These are phyloP conservation scores for Chelon auratus DNA, from an alignment of 2,797 vertebrate species.

Conservation along the genomic window DNA sequence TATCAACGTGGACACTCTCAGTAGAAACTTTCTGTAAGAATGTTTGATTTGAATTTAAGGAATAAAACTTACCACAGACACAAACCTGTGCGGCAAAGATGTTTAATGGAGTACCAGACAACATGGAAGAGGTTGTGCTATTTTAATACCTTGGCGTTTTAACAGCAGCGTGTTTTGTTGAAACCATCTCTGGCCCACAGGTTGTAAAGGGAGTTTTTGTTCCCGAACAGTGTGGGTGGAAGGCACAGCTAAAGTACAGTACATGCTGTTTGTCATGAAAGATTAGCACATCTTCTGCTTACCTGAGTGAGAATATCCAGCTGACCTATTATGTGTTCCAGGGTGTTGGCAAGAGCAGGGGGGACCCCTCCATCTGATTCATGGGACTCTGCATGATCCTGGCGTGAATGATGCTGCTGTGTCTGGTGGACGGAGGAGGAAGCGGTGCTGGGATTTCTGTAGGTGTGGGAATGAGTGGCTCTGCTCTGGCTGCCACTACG, in stretches of 20 bases:
- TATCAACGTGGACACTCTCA: not conserved
- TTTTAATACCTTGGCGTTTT: slow-evolving; percentile 11
- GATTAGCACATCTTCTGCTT: slow-evolving; percentile 60
- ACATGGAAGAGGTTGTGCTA: not conserved
- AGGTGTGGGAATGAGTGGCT: slow-evolving; percentile 60
- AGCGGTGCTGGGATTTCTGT: slow-evolving; percentile 43
- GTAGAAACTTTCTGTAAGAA: slow-evolving; percentile 3
- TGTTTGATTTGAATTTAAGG: not conserved
- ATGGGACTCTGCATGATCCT: slow-evolving; percentile 31
- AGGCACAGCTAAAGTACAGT: slow-evolving; percentile 35
- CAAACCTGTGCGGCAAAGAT: not conserved
- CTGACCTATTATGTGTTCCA: slow-evolving; percentile 93
- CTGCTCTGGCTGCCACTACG: slow-evolving; percentile 57
- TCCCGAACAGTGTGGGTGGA: slow-evolving; percentile 52
- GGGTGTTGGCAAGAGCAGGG: slow-evolving; percentile 83
- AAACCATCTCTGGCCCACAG: slow-evolving; percentile 37
- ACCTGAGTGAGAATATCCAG: slow-evolving; percentile 97
- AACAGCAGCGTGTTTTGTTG: slow-evolving; percentile 8
- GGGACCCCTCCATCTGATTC: slow-evolving; percentile 67
- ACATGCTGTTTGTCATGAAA: slow-evolving; percentile 48
- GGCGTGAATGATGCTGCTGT: slow-evolving; percentile 33
- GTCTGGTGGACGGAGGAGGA: slow-evolving; percentile 53
- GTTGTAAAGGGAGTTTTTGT: slow-evolving; percentile 54
- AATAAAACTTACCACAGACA: slow-evolving; percentile 5
- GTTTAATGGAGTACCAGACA: slow-evolving; percentile 10